Base-by-base conservation (phyloP, 37 sponge, comb jelly and placozoan species). In the Hormiphora californensis region DNA sequence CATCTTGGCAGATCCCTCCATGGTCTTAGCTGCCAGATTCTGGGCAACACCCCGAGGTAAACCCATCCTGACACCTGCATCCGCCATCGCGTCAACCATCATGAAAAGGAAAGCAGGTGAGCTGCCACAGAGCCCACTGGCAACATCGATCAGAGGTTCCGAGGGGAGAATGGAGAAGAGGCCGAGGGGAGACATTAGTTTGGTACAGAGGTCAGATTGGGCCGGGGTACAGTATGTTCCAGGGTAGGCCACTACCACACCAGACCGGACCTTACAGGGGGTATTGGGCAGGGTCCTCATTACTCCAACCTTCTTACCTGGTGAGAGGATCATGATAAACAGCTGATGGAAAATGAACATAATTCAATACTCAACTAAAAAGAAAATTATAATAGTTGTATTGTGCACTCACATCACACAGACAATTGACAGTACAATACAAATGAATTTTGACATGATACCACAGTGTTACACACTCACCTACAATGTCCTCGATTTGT, bases 1-100 rank as follows among this genome's bases (percentile, higher is more conserved):
- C 81, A 73, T 73, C 81, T 73, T 73, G 23, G 81, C 81, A 41
- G 81, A 73, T 3, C 81, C 81, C 81, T 73, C 46, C 81, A 73
- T 73, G 25, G 81, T 73, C 46, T 73, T 38, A 19, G 81, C 81
- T n/a, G 81, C 43, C 12, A 73, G 46, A 73, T 28, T 73, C 8
- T 21, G 25, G 8, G 81, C 81, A 5, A 73, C 49, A 25, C 9
- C 30, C 4, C 46, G 22, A 0, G 81, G 81, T n/a, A 73, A 30
- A 32, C 81, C 81, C 81, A 73, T 73, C 46, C 81, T 25, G 8
- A 73, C 81, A 3, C 46, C 81, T 15, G 81, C 81, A 73, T 73
- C 81, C 5, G 81, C 81, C 81, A 73, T 73, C 17, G 81, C 81
- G 43, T 73, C 81, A 22, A 73, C 49, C 81, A 73, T 73, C 49